phyloP scores from a whole-genome alignment of 2,888 invertebrate species.

The Enchytraeus crypticus region DNA sequence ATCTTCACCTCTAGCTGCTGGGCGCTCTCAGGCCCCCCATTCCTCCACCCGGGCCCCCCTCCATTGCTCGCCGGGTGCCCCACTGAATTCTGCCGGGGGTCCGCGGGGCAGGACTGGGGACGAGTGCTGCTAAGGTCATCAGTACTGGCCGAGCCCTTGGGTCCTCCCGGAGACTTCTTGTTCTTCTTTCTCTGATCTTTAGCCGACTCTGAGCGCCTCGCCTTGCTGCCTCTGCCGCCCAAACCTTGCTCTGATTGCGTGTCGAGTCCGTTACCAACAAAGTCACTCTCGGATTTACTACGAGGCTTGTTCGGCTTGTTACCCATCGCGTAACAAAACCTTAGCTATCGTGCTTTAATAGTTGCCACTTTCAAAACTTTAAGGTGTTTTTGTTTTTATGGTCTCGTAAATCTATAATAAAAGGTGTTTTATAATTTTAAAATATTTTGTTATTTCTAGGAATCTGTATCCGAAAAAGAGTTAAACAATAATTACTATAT shows the following conservation, averaged over 20 bases:
- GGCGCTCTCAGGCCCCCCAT: neutral
- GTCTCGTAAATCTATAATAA: too few relatives aligned
- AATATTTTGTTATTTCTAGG: neutral
- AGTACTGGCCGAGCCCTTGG: neutral
- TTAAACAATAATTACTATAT: too few relatives aligned
- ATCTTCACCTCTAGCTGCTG: neutral
- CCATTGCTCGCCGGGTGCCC: neutral
- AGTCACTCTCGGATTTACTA: neutral
- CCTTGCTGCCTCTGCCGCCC: neutral
- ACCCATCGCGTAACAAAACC: neutral
- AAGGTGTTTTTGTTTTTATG: neutral
- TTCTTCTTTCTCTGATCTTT: neutral
- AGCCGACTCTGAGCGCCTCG: neutral
- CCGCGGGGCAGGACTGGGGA: neutral
- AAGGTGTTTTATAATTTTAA: too few relatives aligned
- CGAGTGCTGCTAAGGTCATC: neutral
- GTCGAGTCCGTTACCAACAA: neutral
- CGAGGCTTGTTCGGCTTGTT: neutral
- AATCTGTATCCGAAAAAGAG: too few relatives aligned
- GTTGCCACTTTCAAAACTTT: neutral
- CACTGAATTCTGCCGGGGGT: neutral
- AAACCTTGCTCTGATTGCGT: too few relatives aligned
- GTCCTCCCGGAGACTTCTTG: neutral
- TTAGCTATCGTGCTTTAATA: too few relatives aligned
- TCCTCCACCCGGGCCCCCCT: neutral